Conservation (phyloP, 2,888 invertebrate genomes). For the Cerceris ruficornis region DNA sequence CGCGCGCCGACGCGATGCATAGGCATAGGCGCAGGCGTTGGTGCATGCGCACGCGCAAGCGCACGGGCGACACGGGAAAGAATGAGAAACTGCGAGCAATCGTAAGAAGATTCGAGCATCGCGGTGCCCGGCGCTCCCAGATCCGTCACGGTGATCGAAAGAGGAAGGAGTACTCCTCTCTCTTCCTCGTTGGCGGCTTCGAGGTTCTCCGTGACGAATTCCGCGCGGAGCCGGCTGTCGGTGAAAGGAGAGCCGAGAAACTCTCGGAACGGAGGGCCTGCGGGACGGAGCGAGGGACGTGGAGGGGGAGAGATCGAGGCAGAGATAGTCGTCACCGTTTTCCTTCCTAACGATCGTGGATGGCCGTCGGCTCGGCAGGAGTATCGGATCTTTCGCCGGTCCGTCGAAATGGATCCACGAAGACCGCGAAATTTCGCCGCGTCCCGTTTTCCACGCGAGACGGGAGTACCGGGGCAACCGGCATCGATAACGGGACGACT, state of each 20-base stretch:
- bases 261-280: conserved; percentile 20
- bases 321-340: conserved; percentile 22
- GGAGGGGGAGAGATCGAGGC: conserved; percentile 55
- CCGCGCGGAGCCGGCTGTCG: conserved; percentile 44
- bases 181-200: conserved; percentile 5
- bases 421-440: too few relatives aligned
- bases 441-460: not conserved
- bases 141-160: too few relatives aligned
- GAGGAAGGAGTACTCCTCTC: not conserved
- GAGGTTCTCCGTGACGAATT: conserved; percentile 1
- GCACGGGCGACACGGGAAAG: too few relatives aligned
- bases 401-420: too few relatives aligned
- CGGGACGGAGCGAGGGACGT: conserved; percentile 37
- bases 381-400: too few relatives aligned
- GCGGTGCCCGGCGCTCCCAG: too few relatives aligned
- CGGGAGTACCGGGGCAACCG: not conserved
- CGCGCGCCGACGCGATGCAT: not conserved
- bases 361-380: not conserved
- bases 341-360: conserved; percentile 7
- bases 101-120: too few relatives aligned
- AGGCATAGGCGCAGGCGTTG: too few relatives aligned
- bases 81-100: too few relatives aligned
- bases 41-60: too few relatives aligned
- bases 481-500: conserved; percentile 38
- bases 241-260: conserved; percentile 66